A percentile compares a stretch with the other conserved stretches of the same genome.
phyloP scores from a whole-genome alignment of 2,113 vertebrate genomes.

The Mirounga angustirostris region DNA sequence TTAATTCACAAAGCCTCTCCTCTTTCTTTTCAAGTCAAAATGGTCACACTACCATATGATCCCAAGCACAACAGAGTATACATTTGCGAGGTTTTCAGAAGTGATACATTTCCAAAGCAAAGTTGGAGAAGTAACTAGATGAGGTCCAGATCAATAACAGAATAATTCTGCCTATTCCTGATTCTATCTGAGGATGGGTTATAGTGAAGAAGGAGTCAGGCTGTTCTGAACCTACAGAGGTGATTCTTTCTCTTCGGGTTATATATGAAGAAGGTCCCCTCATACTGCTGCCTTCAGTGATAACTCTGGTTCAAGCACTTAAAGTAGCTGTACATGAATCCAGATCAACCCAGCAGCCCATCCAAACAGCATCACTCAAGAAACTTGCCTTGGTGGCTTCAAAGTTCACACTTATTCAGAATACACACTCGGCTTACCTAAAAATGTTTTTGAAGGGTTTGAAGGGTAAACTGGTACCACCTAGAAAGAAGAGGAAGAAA shows the following conservation, averaged over 20 bases:
- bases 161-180: neutral
- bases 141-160: neutral
- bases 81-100: neutral
- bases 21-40: neutral
- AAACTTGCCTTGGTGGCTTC: neutral
- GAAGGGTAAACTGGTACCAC: neutral
- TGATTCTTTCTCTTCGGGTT: neutral
- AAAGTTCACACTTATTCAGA: neutral
- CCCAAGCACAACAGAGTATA: neutral
- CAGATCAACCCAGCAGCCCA: neutral
- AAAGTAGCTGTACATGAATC: neutral
- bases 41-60: neutral
- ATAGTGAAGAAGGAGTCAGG: neutral
- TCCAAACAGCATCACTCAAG: neutral
- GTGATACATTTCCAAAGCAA: neutral
- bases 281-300: neutral
- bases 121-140: neutral
- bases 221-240: neutral
- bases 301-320: neutral
- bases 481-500: neutral
- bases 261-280: neutral
- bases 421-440: neutral
- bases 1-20: neutral
- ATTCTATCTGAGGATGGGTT: neutral
- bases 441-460: neutral